Evolutionary conservation across 2,113 vertebrate genomes (phyloP).

Genomic region (Seriola aureovittata): DNA sequence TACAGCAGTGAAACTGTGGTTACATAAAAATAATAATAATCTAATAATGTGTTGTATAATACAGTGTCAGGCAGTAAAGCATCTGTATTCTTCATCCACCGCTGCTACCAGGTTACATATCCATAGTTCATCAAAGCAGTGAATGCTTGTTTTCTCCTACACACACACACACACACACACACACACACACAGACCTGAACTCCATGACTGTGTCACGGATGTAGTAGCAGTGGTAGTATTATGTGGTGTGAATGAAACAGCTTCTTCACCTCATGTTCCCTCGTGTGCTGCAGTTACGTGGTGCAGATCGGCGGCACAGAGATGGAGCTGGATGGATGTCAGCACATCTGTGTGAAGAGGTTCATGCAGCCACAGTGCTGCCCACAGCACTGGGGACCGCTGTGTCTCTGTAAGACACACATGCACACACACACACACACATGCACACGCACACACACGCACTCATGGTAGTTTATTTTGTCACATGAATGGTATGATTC

Average conservation of each 20-base stretch:
- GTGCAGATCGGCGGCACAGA: conserved; percentile 84
- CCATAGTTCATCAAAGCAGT: too few species aligned
- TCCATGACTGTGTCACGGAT: too few species aligned
- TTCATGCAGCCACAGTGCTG: conserved; percentile 87
- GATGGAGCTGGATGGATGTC: conserved; percentile 86
- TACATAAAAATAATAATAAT: neutral
- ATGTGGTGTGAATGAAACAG: neutral
- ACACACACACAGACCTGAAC: neutral
- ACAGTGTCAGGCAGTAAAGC: too few species aligned
- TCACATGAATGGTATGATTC: too few species aligned
- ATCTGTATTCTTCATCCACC: too few species aligned
- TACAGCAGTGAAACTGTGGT: neutral
- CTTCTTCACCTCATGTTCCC: neutral
- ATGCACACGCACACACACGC: conserved; percentile 14
- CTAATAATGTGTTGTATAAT: neutral
- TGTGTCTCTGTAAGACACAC: conserved; percentile 88
- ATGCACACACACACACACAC: conserved; percentile 20
- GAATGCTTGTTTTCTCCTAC: neutral
- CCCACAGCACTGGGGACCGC: conserved; percentile 89
- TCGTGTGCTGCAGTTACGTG: conserved; percentile 84
- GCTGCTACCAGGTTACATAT: too few species aligned
- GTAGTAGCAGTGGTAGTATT: neutral
- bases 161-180: neutral
- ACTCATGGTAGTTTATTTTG: neutral
- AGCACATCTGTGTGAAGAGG: conserved; percentile 82